Percentiles rank a stretch among this genome's conserved stretches.
phyloP scores from a whole-genome alignment of 2,113 vertebrate genomes.

The Panurus biarmicus region DNA sequence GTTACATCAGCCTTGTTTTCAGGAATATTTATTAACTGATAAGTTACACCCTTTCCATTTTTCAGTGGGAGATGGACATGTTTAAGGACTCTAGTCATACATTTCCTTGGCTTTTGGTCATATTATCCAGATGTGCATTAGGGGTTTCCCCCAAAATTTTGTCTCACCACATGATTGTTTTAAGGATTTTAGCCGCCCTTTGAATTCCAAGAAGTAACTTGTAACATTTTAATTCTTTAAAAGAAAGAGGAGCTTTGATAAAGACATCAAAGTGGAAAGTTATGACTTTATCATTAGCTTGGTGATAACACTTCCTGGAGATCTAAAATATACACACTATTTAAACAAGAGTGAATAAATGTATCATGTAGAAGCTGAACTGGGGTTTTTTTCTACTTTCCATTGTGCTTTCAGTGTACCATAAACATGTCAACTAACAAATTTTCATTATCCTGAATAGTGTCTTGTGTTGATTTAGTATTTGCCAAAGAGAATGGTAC shows the following conservation, averaged over 20 bases:
- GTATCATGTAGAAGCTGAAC: neutral
- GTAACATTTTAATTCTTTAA: neutral
- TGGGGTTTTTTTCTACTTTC: neutral
- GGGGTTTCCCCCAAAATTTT: fast-evolving
- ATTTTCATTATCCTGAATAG: neutral
- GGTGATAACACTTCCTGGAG: neutral
- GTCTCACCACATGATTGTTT: neutral
- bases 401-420: neutral
- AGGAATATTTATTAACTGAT: neutral
- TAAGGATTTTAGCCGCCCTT: neutral
- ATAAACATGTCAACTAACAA: neutral
- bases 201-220: neutral
- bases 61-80: neutral
- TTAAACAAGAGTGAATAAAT: neutral
- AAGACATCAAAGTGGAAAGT: neutral
- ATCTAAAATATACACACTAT: neutral
- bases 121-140: neutral
- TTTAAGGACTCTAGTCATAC: neutral
- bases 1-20: neutral
- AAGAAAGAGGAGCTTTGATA: neutral
- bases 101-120: neutral
- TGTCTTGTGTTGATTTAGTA: neutral
- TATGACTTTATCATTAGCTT: neutral
- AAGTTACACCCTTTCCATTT: neutral
- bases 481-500: neutral